phyloP scores from a whole-genome alignment of 2,888 invertebrate species.

The Agrotis ipsilon region DNA sequence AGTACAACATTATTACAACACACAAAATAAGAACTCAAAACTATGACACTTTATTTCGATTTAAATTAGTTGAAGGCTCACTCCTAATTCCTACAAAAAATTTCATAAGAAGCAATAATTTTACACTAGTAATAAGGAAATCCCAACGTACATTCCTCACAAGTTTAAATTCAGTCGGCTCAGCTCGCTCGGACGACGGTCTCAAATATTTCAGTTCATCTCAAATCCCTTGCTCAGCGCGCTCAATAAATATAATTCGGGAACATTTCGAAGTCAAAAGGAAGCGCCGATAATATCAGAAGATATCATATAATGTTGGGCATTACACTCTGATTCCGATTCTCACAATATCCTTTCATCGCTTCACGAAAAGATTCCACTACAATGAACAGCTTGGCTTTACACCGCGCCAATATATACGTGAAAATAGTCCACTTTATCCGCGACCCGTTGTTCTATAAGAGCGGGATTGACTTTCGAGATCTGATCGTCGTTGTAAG shows the following conservation, averaged over 20 bases:
- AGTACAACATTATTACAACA: too few relatives aligned
- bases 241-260: constrained; percentile 35
- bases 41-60: neutral
- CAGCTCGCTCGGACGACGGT: constrained; percentile 1
- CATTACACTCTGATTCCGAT: constrained; percentile 5
- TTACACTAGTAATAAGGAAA: too few relatives aligned
- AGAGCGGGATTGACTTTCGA: neutral
- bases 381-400: constrained; percentile 27
- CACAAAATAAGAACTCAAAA: too few relatives aligned
- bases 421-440: neutral
- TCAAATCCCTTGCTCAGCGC: constrained; percentile 34
- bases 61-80: neutral
- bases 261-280: constrained; percentile 21
- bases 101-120: neutral
- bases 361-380: constrained; percentile 13
- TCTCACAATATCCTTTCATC: constrained; percentile 8
- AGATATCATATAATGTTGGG: constrained; percentile 16
- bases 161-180: constrained; percentile 16
- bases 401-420: constrained; percentile 14
- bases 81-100: neutral
- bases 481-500: neutral
- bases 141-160: neutral
- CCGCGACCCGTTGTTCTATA: constrained; percentile 2
- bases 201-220: neutral
- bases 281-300: constrained; percentile 14